Evolutionary conservation across 2,113 vertebrate genomes (phyloP).

Genomic region (Halcyon senegalensis): DNA sequence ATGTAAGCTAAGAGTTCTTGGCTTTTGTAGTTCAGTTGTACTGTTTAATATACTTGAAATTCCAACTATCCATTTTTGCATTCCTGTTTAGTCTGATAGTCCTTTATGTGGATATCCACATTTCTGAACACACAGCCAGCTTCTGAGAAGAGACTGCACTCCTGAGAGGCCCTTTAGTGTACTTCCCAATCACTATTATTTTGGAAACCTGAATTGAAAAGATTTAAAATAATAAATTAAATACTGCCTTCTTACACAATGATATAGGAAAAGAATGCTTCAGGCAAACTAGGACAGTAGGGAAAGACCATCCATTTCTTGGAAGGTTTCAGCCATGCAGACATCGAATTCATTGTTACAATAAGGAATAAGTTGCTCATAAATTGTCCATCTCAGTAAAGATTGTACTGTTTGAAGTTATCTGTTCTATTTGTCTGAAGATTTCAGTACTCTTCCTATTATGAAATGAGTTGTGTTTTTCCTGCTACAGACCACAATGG

Average conservation of each 20-base stretch:
- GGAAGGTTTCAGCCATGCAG: neutral
- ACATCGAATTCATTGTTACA: neutral
- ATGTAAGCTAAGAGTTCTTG: neutral
- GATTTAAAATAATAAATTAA: neutral
- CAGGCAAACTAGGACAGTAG: neutral
- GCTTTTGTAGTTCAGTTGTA: neutral
- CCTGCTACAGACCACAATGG: neutral
- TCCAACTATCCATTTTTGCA: neutral
- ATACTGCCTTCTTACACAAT: neutral
- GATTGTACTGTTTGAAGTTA: neutral
- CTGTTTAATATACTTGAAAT: neutral
- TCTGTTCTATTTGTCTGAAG: neutral
- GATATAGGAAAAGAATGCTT: neutral
- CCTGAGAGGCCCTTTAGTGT: neutral
- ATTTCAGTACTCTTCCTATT: neutral
- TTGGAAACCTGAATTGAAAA: constrained; percentile 9
- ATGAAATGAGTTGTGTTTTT: neutral
- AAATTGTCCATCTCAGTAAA: neutral
- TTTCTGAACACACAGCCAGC: neutral
- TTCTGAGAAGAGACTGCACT: neutral
- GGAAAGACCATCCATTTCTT: neutral
- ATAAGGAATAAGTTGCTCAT: neutral
- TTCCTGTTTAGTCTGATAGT: neutral
- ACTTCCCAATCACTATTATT: neutral
- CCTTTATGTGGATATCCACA: neutral